These are phyloP conservation scores for Pseudomyrmex gracilis DNA, from an alignment of 1,140 invertebrate species.

Conservation along the genomic window DNA sequence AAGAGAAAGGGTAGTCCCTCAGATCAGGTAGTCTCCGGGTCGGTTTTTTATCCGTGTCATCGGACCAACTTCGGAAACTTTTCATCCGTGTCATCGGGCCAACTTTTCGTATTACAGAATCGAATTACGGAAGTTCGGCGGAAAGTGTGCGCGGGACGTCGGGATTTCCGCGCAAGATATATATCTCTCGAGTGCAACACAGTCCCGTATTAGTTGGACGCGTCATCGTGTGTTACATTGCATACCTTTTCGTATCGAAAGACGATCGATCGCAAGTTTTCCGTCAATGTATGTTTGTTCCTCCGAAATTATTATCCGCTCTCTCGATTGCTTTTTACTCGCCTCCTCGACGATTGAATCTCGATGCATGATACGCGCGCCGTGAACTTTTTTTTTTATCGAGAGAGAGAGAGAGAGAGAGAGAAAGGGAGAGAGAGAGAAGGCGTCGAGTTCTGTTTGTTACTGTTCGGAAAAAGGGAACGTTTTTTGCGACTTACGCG, in stretches of 20 bases:
- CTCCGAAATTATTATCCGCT: background rate
- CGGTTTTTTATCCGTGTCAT: conserved; percentile 33
- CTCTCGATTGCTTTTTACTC: no score
- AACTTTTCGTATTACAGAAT: conserved; percentile 47
- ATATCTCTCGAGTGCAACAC: background rate
- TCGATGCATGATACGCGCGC: background rate
- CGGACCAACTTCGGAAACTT: conserved; percentile 41
- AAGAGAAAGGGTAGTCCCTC: no score
- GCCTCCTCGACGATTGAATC: background rate
- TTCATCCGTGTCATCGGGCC: conserved; percentile 48
- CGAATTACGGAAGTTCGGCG: no score
- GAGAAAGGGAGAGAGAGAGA: conserved; percentile 25
- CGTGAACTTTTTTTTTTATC: conserved; percentile 5
- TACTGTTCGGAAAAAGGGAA: conserved; percentile 43
- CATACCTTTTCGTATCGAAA: background rate
- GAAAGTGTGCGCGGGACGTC: background rate
- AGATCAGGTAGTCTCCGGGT: conserved; percentile 32
- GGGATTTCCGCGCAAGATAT: background rate
- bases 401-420: conserved; percentile 3
- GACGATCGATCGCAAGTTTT: background rate
- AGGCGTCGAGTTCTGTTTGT: conserved; percentile 47
- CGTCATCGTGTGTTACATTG: conserved; percentile 11
- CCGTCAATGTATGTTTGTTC: background rate
- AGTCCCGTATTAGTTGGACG: conserved; percentile 24
- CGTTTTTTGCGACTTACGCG: conserved; percentile 49